Base-by-base conservation (phyloP, 1,140 invertebrate species). In the Probaryconus sp. region DNA sequence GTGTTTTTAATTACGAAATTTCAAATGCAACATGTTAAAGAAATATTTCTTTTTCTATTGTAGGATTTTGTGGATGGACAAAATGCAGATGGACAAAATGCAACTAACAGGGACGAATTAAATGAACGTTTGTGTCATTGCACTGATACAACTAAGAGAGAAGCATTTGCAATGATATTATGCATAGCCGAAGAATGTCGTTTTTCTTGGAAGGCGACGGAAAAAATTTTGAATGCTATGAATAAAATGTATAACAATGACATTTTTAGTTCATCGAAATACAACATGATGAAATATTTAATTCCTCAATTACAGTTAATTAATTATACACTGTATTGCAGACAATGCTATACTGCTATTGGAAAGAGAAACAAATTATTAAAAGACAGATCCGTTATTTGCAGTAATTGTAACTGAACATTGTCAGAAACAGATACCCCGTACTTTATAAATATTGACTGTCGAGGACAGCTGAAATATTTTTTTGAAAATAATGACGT, bases 401-500 rank as follows among this genome's bases (percentile, higher is more conserved):
- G 55, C 17, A 0, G 17, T 1, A 37, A 4, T 4, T 58, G 55
- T 17, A 1, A 24, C 6, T 5, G 17, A 0, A 9, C 18, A 1
- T 26, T 9, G 18, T 0, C 2, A 10, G 55, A 58, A 10, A 18
- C 3, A 28, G 4, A 45, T 0, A 2, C 24, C 0, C 31, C 42
- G 1, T 58, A 47, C 11, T 58, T 58, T 10, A 11, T 58, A 26
- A n/a, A 30, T 4, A 58, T 58, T 1, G 14, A 45, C 37, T 26
- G 18, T 11, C 11, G 1, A 10, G n/a, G 18, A 7, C 55, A 58
- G 14, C 5, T 58, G 0, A 58, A 47, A 37, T 16, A 26, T 3
- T 58, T 47, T 35, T 26, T 58, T 0, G 55, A 58, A 47, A 58
- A 45, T n/a, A 58, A 47, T 20, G 1, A 45, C 20, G 10, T 58